phyloP scores from a whole-genome alignment of 1,140 invertebrate species.

The Bactericera cockerelli region DNA sequence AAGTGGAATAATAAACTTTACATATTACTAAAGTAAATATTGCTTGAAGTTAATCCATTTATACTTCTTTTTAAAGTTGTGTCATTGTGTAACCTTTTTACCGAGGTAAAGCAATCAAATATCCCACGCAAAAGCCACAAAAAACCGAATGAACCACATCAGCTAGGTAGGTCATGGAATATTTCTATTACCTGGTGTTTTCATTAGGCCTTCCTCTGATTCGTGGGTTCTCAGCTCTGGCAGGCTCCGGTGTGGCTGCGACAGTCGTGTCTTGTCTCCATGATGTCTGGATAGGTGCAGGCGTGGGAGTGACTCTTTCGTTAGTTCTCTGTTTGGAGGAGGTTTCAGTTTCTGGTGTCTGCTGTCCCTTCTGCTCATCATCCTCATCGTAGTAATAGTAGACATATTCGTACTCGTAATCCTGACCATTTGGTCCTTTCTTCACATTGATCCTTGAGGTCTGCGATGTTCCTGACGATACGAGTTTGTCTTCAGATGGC shows the following conservation, averaged over 20 bases:
- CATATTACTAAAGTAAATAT: too few relatives aligned
- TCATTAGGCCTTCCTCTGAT: neutral
- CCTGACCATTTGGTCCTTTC: slow-evolving; percentile 75
- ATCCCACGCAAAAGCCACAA: too few relatives aligned
- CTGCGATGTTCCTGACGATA: slow-evolving; percentile 24
- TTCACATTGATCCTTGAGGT: slow-evolving; percentile 58
- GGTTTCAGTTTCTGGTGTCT: neutral
- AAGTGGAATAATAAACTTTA: too few relatives aligned
- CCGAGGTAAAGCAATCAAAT: too few relatives aligned
- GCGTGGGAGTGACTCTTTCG: neutral
- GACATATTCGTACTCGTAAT: slow-evolving; percentile 81
- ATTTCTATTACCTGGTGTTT: slow-evolving; percentile 1
- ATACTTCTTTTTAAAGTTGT: too few relatives aligned
- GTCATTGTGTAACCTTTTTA: too few relatives aligned
- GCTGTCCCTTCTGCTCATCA: slow-evolving; percentile 25
- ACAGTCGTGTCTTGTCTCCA: slow-evolving; percentile 13
- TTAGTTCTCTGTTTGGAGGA: neutral
- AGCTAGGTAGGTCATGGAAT: too few relatives aligned
- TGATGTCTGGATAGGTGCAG: neutral
- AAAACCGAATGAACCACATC: too few relatives aligned
- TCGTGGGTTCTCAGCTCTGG: neutral
- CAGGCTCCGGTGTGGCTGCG: slow-evolving; percentile 14
- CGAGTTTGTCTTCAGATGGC: slow-evolving; percentile 21
- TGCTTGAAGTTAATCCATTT: too few relatives aligned
- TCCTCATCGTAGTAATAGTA: slow-evolving; percentile 82